Evolutionary conservation across 2,888 invertebrate genomes (phyloP).

Genomic region (Agrochola circellaris): DNA sequence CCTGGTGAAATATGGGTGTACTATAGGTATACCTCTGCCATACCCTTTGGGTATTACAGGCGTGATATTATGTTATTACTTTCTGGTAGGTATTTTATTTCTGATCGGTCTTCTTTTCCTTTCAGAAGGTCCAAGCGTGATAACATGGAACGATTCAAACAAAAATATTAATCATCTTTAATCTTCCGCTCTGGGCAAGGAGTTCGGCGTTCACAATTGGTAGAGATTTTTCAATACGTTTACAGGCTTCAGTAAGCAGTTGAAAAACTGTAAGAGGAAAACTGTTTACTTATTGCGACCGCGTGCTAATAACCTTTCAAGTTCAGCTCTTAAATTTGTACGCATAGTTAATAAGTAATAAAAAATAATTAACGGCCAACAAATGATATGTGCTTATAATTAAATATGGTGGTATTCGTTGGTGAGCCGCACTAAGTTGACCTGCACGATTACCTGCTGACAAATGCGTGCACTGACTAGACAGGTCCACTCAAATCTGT

Average conservation of each 20-base stretch:
- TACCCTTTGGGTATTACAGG: no score
- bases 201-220: no score
- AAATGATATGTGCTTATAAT: slow-evolving; percentile 43
- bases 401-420: no score
- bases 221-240: background rate
- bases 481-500: no score
- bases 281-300: background rate
- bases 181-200: background rate
- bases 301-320: slow-evolving; percentile 11
- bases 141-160: background rate
- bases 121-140: no score
- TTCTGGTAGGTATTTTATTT: background rate
- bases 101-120: no score
- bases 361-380: slow-evolving; percentile 38
- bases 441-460: no score
- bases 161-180: background rate
- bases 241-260: background rate
- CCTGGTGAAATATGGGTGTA: no score
- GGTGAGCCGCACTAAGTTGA: no score
- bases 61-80: no score
- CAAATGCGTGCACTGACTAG: no score
- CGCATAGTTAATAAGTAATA: slow-evolving; percentile 31
- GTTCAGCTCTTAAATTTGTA: slow-evolving; percentile 3
- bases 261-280: background rate
- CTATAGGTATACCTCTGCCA: no score